Conservation (phyloP, 2,797 vertebrate species). For the Silurus aristotelis region DNA sequence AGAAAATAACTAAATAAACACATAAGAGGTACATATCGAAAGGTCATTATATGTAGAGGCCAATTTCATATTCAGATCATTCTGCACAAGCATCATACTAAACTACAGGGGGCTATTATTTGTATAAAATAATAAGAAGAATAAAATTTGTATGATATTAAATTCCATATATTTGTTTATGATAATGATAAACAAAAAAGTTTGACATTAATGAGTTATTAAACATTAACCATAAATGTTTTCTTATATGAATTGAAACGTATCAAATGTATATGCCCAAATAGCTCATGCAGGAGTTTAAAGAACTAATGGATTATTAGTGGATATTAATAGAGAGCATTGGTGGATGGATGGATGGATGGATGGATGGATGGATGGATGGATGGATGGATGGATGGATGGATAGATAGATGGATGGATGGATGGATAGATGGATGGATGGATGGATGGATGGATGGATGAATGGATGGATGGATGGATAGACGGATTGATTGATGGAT, state of each 20-base stretch:
- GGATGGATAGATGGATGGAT: too few relatives aligned
- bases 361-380: not conserved
- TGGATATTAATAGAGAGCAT: not conserved
- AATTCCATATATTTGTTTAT: conserved; percentile 1
- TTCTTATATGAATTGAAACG: not conserved
- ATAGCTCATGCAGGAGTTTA: too few relatives aligned
- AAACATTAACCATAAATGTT: not conserved
- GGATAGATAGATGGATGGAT: not conserved
- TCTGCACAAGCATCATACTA: not conserved
- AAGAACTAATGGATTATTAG: too few relatives aligned
- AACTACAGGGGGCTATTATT: not conserved
- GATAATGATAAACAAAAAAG: not conserved
- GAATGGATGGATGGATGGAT: not conserved
- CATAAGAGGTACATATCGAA: not conserved
- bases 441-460: too few relatives aligned
- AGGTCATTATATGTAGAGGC: not conserved
- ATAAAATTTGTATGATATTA: not conserved
- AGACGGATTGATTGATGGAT: too few relatives aligned
- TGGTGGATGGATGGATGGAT: not conserved
- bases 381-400: not conserved
- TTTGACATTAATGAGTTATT: not conserved
- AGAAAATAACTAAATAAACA: conserved; percentile 57
- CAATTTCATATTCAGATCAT: not conserved
- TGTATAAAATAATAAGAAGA: too few relatives aligned
- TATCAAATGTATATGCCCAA: not conserved